Conservation (phyloP, 2,888 invertebrate species). For the Neoscelio sp. region DNA sequence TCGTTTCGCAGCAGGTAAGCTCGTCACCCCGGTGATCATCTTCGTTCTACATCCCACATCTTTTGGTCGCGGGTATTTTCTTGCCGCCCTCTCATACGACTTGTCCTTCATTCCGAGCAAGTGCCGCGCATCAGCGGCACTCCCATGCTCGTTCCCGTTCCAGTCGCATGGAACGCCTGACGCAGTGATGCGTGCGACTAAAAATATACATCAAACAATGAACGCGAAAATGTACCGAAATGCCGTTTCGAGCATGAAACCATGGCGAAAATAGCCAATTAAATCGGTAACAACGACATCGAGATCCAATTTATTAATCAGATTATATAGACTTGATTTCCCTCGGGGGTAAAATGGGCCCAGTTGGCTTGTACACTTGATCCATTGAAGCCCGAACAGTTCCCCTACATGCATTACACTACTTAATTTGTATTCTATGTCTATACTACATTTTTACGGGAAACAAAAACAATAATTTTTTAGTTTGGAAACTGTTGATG, state of each 20-base stretch:
- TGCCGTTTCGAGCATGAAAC: constrained; percentile 47
- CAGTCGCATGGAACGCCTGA: constrained; percentile 36
- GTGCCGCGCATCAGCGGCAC: constrained; percentile 51
- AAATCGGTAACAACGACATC: constrained; percentile 76
- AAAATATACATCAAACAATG: constrained; percentile 58
- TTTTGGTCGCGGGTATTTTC: constrained; percentile 14
- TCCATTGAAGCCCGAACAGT: constrained; percentile 77
- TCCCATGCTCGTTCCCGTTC: constrained; percentile 50
- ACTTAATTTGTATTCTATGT: constrained; percentile 24
- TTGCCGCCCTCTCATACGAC: constrained; percentile 51
- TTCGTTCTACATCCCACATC: constrained; percentile 69
- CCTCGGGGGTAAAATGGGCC: constrained; percentile 77
- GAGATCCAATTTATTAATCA: constrained; percentile 82
- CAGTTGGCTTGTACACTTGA: constrained; percentile 75
- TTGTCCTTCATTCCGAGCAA: constrained; percentile 56
- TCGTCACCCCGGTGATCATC: constrained; percentile 73
- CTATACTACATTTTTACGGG: neutral
- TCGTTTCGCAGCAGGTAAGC: constrained; percentile 73
- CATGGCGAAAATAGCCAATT: constrained; percentile 78
- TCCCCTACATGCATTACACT: constrained; percentile 62
- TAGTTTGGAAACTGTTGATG: too few relatives aligned
- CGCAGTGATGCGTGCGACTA: constrained; percentile 52
- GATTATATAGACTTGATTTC: constrained; percentile 82
- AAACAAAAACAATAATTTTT: too few relatives aligned
- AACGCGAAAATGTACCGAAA: constrained; percentile 57